These are phyloP conservation scores for Choloepus didactylus DNA, from an alignment of 2,797 vertebrate species.

Conservation along the genomic window DNA sequence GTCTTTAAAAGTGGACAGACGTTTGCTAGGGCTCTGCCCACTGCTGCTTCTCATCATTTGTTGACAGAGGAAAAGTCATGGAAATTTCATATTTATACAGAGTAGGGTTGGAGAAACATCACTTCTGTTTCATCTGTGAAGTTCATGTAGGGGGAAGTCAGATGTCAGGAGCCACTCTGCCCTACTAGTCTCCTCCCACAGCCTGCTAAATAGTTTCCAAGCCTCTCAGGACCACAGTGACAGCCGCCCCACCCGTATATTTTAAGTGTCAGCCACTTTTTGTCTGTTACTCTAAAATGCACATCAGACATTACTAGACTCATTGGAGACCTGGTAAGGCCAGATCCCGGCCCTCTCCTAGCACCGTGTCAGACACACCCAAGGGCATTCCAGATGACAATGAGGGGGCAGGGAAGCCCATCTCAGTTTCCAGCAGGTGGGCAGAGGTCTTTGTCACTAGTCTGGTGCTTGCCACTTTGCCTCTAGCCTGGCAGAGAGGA, in stretches of 20 bases:
- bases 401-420: neutral
- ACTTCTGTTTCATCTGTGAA: neutral
- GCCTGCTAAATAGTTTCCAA: conserved; percentile 12
- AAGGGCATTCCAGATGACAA: neutral
- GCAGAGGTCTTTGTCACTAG: neutral
- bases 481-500: neutral
- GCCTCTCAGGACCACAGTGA: neutral
- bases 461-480: neutral
- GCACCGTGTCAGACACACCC: neutral
- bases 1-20: neutral
- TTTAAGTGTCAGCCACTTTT: conserved; percentile 4
- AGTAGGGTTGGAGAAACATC: neutral
- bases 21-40: no score
- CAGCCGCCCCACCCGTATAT: neutral
- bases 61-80: neutral
- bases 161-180: neutral
- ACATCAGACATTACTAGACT: conserved; percentile 39
- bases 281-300: conserved; percentile 38
- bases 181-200: neutral
- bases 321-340: neutral
- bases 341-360: neutral
- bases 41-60: neutral
- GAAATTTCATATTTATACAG: neutral
- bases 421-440: neutral
- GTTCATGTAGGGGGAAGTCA: neutral